These are phyloP conservation scores for Zaprionus ornatus DNA, from an alignment of 1,140 invertebrate species.

Conservation along the genomic window DNA sequence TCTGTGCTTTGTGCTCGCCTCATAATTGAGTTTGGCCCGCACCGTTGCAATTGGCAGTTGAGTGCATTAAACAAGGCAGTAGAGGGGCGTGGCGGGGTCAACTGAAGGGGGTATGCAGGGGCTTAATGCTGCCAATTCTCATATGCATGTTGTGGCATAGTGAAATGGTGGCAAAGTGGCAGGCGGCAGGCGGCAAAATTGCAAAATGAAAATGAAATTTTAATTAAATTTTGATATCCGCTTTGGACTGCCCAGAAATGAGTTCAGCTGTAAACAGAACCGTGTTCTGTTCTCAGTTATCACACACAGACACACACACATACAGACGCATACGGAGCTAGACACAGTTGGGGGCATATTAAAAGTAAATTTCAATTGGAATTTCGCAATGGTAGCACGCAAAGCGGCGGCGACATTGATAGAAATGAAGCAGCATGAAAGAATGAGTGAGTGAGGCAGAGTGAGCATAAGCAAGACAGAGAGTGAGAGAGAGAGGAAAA, in stretches of 20 bases:
- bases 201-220: conserved; percentile 82
- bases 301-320: conserved; percentile 6
- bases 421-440: conserved; percentile 27
- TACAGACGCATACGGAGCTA: not conserved
- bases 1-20: conserved; percentile 38
- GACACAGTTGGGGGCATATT: conserved; percentile 62
- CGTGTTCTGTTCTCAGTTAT: conserved; percentile 43
- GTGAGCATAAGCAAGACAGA: not conserved
- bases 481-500: not conserved
- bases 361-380: conserved; percentile 78
- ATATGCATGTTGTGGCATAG: not conserved
- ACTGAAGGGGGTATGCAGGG: not conserved
- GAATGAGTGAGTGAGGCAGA: not conserved
- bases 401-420: conserved; percentile 48
- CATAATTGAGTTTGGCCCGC: conserved; percentile 73
- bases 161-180: not conserved
- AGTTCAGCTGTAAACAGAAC: conserved; percentile 61
- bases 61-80: conserved; percentile 44
- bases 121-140: conserved; percentile 41
- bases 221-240: conserved; percentile 82
- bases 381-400: conserved; percentile 46
- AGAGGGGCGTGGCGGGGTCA: not conserved
- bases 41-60: conserved; percentile 47
- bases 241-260: conserved; percentile 55
- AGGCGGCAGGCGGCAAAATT: conserved; percentile 37